These are phyloP conservation scores for Stenodema calcarata DNA, from an alignment of 2,888 invertebrate genomes.

Conservation along the genomic window DNA sequence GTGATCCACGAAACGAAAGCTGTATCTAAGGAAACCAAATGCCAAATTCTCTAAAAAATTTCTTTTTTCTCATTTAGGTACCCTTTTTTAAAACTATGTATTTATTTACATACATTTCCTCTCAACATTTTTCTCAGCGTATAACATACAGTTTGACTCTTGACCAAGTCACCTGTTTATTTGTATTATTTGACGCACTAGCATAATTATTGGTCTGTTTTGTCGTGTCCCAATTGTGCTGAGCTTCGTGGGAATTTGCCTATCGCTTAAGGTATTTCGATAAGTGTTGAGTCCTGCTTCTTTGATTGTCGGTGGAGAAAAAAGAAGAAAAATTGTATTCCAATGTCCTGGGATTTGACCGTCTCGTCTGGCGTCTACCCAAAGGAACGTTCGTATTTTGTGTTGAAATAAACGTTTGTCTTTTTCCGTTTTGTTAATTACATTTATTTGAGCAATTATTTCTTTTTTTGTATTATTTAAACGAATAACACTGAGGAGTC, in stretches of 20 bases:
- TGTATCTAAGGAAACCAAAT: slow-evolving; percentile 7
- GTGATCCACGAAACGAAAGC: slow-evolving; percentile 37
- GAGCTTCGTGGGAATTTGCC: background rate
- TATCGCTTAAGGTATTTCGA: background rate
- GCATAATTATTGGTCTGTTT: background rate
- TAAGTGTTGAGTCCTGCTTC: background rate
- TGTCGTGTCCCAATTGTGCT: background rate
- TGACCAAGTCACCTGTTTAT: background rate
- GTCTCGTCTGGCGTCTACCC: background rate
- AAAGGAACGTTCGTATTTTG: background rate
- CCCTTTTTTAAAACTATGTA: background rate
- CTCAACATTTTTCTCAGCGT: background rate
- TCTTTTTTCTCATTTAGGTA: background rate
- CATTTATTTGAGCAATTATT: background rate
- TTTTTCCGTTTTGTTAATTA: background rate
- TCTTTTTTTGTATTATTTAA: background rate
- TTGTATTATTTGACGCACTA: background rate
- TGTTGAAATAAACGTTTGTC: background rate
- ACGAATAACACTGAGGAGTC: background rate
- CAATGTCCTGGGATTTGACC: background rate
- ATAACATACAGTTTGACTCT: background rate
- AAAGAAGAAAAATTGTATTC: background rate
- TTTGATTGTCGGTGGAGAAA: background rate
- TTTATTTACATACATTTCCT: background rate
- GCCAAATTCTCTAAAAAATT: slow-evolving; percentile 19